Evolutionary conservation across 2,797 vertebrate species (phyloP).

Genomic region (Fratercula arctica): DNA sequence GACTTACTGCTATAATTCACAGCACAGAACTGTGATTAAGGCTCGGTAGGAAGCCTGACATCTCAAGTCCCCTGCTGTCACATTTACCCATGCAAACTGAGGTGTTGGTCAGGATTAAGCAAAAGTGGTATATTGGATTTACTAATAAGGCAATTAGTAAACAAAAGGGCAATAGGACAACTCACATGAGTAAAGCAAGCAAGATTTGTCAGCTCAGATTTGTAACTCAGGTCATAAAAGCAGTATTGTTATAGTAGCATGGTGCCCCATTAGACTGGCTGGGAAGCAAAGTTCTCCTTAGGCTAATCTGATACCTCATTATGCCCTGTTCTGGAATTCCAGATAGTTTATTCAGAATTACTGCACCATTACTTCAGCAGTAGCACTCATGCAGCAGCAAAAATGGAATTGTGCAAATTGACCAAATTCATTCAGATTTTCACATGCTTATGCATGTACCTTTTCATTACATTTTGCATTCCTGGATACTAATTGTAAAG

Average conservation of each 20-base stretch:
- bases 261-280: background rate
- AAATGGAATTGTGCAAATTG: background rate
- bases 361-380: background rate
- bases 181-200: background rate
- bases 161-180: conserved; percentile 22
- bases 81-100: background rate
- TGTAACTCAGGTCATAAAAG: background rate
- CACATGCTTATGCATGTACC: background rate
- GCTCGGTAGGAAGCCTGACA: background rate
- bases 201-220: background rate
- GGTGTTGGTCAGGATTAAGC: background rate
- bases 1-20: background rate
- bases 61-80: background rate
- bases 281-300: background rate
- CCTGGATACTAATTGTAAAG: background rate
- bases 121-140: background rate
- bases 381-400: background rate
- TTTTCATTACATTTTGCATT: background rate
- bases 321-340: background rate
- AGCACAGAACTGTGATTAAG: background rate
- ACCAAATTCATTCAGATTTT: background rate
- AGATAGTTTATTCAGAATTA: background rate
- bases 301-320: background rate
- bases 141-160: conserved; percentile 44
- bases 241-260: background rate